Evolutionary conservation across 2,797 vertebrate genomes (phyloP).

Genomic region (Bucorvus abyssinicus): DNA sequence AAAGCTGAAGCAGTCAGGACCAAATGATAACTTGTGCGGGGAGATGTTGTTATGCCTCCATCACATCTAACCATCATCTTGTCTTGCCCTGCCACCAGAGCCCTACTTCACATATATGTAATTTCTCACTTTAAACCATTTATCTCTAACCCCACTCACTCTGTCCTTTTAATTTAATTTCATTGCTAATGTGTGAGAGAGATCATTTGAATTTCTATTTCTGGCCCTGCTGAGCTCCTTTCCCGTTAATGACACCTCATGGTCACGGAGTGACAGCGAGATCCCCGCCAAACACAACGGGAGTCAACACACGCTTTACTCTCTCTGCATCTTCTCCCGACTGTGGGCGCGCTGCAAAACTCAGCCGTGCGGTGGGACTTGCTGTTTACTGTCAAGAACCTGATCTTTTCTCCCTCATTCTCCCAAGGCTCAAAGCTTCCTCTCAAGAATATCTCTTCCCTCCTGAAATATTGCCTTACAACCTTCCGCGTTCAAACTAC

Average conservation of each 20-base stretch:
- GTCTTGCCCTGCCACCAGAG: background rate
- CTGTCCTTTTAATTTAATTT: background rate
- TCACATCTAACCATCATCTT: background rate
- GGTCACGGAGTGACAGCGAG: background rate
- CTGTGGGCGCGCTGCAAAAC: background rate
- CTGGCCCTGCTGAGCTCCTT: background rate
- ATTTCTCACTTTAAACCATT: background rate
- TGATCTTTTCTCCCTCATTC: background rate
- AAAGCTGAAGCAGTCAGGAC: background rate
- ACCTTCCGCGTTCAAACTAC: background rate
- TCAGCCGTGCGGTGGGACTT: background rate
- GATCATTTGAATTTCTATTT: background rate
- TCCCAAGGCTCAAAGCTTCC: background rate
- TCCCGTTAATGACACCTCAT: background rate
- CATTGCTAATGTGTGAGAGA: background rate
- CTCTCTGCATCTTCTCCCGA: background rate
- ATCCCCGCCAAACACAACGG: background rate
- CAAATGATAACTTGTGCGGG: background rate
- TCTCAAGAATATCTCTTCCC: background rate
- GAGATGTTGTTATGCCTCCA: background rate
- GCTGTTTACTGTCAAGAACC: background rate
- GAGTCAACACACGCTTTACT: background rate
- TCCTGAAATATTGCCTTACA: background rate
- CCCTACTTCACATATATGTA: background rate
- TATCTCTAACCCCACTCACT: background rate